Base-by-base conservation (phyloP, 2,888 invertebrate species). In the Drosophila cracens region DNA sequence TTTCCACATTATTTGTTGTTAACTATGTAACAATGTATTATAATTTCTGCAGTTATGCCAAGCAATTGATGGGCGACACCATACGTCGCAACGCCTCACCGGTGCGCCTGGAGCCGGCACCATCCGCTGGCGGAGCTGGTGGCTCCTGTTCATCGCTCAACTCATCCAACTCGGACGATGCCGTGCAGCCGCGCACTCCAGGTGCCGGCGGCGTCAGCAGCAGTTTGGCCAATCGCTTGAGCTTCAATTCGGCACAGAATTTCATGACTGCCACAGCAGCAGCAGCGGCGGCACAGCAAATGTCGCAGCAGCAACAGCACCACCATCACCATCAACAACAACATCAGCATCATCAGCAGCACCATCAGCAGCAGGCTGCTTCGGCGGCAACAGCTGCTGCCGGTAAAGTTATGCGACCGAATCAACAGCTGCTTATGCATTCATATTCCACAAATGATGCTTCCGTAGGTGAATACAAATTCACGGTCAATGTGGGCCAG, bases 21-120 rank as follows among this genome's bases (percentile, higher is more conserved):
- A 46, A 46, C 8, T 51, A n/a, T 33, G 33, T 49, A 18, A 36
- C 2, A 49, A 33, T 53, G 66, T 53, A 34, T 18, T 53, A 33
- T n/a, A 0, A 21, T 18, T 25, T 56, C 1, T 49, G 16, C 88
- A 98, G 98, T 91, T 96, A 97, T 93, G 98, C 98, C 49, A 98
- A 98, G 93, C 96, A 97, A 93, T 94, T 98, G 92, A 98, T 99
- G 92, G 98, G 98, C 92, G 98, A 98, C 92, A 98, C 98, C 79
- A 99, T 99, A 91, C 95, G 97, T 80, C 96, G 98, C 91, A 99
- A 99, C 94, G 98, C 98, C 83, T 98, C 98, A 59, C 98, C 98
- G 61, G 97, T 98, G 85, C 95, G 97, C 85, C 94, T 95, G 84
- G 95, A 96, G 78, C 94, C 95, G 69, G 87, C 94, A 60, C 94